Percentiles rank a stretch among this genome's conserved stretches.
Evolutionary conservation across 2,888 invertebrate genomes (phyloP).

Genomic region (Drosophila subquinaria): DNA sequence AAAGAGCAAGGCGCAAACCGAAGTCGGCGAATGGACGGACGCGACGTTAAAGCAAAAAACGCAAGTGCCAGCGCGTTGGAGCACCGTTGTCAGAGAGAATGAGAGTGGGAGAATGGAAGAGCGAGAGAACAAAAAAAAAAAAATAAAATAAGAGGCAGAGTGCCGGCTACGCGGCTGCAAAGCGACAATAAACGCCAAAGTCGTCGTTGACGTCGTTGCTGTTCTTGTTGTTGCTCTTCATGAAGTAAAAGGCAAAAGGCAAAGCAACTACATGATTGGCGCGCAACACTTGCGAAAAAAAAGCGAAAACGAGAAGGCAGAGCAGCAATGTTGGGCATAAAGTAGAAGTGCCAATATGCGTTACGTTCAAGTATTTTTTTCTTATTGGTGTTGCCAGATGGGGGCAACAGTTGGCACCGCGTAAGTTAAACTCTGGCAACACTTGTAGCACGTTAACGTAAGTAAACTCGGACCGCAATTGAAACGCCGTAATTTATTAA

Average conservation of each 20-base stretch:
- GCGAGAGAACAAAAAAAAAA: constrained; percentile 24
- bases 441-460: not conserved
- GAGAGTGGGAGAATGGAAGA: constrained; percentile 33
- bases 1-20: constrained; percentile 60
- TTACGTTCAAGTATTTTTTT: constrained; percentile 14
- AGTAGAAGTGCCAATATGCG: constrained; percentile 38
- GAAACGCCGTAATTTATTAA: not conserved
- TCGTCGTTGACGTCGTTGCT: constrained; percentile 16
- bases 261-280: constrained; percentile 46
- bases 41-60: constrained; percentile 40
- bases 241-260: constrained; percentile 27
- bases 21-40: constrained; percentile 22
- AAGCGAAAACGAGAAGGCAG: constrained; percentile 27
- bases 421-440: constrained; percentile 14
- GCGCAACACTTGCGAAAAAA: constrained; percentile 50
- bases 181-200: constrained; percentile 52
- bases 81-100: constrained; percentile 43
- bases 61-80: constrained; percentile 47
- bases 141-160: constrained; percentile 21
- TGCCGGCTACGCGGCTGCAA: constrained; percentile 52
- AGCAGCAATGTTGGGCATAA: constrained; percentile 25
- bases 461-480: not conserved
- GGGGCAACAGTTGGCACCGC: constrained; percentile 27
- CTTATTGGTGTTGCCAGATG: constrained; percentile 43
- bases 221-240: constrained; percentile 31